Conservation (phyloP, 2,888 invertebrate species). For the Cistogaster globosa region DNA sequence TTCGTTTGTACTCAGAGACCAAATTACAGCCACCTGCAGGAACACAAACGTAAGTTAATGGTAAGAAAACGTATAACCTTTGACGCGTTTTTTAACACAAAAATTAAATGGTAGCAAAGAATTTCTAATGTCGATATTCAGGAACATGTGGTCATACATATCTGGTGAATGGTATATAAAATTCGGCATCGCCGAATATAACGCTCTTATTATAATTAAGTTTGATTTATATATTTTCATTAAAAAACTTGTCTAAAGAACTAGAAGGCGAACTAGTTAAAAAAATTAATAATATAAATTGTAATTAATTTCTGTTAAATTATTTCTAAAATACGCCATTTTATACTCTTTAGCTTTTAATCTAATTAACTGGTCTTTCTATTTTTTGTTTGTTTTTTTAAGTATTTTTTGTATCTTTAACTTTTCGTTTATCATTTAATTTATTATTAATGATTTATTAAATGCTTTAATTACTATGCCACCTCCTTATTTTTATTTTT, state of each 20-base stretch:
- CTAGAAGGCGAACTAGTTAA: not conserved
- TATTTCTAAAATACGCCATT: conserved; percentile 13
- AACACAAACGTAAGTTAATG: too few species aligned
- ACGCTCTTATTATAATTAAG: not conserved
- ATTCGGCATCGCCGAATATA: too few species aligned
- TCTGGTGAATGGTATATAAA: too few species aligned
- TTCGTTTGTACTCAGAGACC: too few species aligned
- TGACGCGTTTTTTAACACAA: too few species aligned
- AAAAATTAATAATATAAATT: not conserved
- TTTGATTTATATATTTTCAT: conserved; percentile 21
- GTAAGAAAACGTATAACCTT: too few species aligned
- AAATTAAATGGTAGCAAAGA: too few species aligned
- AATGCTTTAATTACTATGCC: conserved; percentile 45
- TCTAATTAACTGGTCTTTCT: too few species aligned
- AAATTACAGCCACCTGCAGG: too few species aligned
- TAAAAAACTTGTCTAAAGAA: not conserved
- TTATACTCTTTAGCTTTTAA: not conserved
- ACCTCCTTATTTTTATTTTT: conserved; percentile 16
- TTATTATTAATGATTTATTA: conserved; percentile 48
- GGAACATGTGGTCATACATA: too few species aligned
- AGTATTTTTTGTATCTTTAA: too few species aligned
- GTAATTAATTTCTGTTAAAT: conserved; percentile 8
- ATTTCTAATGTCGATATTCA: too few species aligned
- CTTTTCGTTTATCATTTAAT: conserved; percentile 22
- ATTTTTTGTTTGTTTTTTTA: not conserved